phyloP scores from a whole-genome alignment of 2,797 vertebrate genomes.

The Lerista edwardsae region DNA sequence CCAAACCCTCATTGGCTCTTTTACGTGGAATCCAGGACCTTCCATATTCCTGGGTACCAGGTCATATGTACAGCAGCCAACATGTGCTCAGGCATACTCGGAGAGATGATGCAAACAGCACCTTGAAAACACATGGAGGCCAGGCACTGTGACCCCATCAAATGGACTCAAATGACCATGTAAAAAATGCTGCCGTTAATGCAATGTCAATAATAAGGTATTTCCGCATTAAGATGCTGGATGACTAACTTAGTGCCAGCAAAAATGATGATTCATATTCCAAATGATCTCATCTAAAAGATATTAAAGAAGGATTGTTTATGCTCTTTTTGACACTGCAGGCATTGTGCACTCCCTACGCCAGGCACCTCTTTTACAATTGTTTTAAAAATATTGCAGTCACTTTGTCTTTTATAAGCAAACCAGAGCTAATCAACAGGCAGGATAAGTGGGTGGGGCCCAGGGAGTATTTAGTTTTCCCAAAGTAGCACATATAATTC shows the following conservation, averaged over 20 bases:
- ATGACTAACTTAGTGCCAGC: constrained; percentile 19
- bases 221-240: constrained; percentile 4
- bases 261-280: constrained; percentile 35
- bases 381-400: neutral
- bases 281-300: constrained; percentile 26
- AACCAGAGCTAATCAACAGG: constrained; percentile 25
- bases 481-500: neutral
- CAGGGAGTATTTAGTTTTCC: neutral
- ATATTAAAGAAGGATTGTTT: constrained; percentile 31
- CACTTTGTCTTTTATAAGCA: neutral
- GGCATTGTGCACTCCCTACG: neutral
- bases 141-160: neutral
- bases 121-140: neutral
- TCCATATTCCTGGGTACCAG: neutral
- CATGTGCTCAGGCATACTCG: no score
- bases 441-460: neutral
- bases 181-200: constrained; percentile 4
- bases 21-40: neutral
- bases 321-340: constrained; percentile 26
- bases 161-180: neutral
- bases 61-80: neutral
- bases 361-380: constrained; percentile 12
- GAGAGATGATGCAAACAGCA: neutral
- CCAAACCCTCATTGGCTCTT: neutral
- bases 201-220: constrained; percentile 26